Conservation (phyloP, 1,140 invertebrate genomes). For the Ladona fulva region DNA sequence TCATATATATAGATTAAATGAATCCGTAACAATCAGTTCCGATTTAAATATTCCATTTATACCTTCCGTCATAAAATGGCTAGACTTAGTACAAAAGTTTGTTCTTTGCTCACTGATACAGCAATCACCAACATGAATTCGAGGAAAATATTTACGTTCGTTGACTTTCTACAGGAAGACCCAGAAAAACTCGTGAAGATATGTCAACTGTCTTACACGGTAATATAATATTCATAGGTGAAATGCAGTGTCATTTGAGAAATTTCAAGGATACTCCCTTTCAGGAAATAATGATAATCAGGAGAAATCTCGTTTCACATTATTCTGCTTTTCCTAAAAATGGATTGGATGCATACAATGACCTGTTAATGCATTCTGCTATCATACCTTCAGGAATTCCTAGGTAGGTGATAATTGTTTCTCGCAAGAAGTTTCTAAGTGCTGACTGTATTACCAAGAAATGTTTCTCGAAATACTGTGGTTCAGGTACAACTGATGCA, state of each 20-base stretch:
- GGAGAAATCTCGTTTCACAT: constrained; percentile 33
- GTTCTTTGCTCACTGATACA: constrained; percentile 33
- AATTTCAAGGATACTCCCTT: constrained; percentile 21
- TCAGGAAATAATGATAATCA: constrained; percentile 37
- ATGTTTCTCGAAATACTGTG: too few relatives aligned
- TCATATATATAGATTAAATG: too few relatives aligned
- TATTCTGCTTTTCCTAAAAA: constrained; percentile 32
- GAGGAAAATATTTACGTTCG: constrained; percentile 44
- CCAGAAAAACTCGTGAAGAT: constrained; percentile 35
- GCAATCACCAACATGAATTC: constrained; percentile 40
- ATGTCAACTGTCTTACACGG: constrained; percentile 37
- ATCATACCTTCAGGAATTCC: constrained; percentile 36
- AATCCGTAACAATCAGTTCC: too few relatives aligned
- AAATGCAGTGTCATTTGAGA: constrained; percentile 14
- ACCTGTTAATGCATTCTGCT: constrained; percentile 31
- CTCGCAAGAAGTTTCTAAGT: too few relatives aligned
- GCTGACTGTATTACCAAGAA: too few relatives aligned
- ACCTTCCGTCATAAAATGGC: constrained; percentile 12
- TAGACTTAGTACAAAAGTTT: constrained; percentile 17
- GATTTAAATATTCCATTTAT: too few relatives aligned
- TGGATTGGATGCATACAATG: constrained; percentile 30
- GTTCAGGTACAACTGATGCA: too few relatives aligned
- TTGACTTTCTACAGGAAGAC: constrained; percentile 49
- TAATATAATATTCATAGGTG: constrained; percentile 27
- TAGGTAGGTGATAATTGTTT: constrained; percentile 35